These are phyloP conservation scores for Galeopsomyia nigrocyanea DNA, from an alignment of 2,888 invertebrate genomes.

Conservation along the genomic window DNA sequence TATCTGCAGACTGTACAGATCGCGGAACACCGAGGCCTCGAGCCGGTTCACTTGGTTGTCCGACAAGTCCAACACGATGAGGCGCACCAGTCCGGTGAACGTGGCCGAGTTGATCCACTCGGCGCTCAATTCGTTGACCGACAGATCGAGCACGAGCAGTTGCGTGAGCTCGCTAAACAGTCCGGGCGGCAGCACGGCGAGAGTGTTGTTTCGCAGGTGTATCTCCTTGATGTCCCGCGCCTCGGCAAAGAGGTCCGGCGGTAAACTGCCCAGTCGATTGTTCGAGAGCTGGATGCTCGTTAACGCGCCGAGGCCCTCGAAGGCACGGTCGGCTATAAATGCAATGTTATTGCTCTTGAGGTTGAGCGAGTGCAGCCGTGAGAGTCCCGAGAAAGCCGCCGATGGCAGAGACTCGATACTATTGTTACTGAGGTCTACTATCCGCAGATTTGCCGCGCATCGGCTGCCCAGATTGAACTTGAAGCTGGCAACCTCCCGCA, in stretches of 20 bases:
- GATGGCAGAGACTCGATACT: slow-evolving; percentile 82
- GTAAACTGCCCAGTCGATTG: slow-evolving; percentile 84
- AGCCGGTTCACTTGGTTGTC: slow-evolving; percentile 82
- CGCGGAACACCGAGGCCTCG: slow-evolving; percentile 82
- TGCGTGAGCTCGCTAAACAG: slow-evolving; percentile 83
- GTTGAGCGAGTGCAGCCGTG: slow-evolving; percentile 80
- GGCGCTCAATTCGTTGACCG: slow-evolving; percentile 83
- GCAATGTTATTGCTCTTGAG: slow-evolving; percentile 83
- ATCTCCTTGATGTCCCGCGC: slow-evolving; percentile 84
- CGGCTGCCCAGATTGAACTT: slow-evolving; percentile 77
- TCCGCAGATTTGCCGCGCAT: slow-evolving; percentile 79
- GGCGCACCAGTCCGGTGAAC: slow-evolving; percentile 81
- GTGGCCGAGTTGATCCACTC: slow-evolving; percentile 88
- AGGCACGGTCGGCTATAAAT: slow-evolving; percentile 82
- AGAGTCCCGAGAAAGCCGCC: slow-evolving; percentile 79
- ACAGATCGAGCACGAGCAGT: slow-evolving; percentile 82
- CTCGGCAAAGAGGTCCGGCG: slow-evolving; percentile 86
- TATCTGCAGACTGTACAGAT: slow-evolving; percentile 84
- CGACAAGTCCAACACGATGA: slow-evolving; percentile 84
- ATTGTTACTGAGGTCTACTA: slow-evolving; percentile 83
- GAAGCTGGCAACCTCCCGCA: slow-evolving; percentile 82
- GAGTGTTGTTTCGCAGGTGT: slow-evolving; percentile 85
- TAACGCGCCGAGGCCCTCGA: slow-evolving; percentile 81
- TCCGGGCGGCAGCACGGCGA: slow-evolving; percentile 85
- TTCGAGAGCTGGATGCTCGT: slow-evolving; percentile 83